Percentiles rank a stretch among this genome's conserved stretches.
Evolutionary conservation across 1,140 invertebrate genomes (phyloP).

Genomic region (Brachionus rotundiformis): DNA sequence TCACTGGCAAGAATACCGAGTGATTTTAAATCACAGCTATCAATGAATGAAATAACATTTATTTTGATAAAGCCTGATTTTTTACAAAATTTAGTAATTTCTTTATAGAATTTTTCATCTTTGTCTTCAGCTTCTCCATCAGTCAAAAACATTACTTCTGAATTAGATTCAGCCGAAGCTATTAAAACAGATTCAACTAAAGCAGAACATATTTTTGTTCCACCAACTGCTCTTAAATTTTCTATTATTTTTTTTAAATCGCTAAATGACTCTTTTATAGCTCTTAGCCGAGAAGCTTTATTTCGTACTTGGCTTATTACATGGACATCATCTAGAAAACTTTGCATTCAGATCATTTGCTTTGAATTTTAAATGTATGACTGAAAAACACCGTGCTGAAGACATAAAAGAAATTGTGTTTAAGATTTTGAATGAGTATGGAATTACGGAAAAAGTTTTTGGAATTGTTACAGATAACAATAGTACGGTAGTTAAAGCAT

Average conservation of each 20-base stretch:
- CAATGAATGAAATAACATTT: neutral
- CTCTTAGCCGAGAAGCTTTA: neutral
- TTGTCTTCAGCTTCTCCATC: neutral
- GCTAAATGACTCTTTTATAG: neutral
- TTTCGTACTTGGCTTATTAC: neutral
- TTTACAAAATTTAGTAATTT: neutral
- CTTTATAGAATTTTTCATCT: neutral
- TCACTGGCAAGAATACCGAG: neutral
- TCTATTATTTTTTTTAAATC: neutral
- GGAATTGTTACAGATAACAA: neutral
- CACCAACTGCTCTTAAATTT: neutral
- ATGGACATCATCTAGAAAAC: neutral
- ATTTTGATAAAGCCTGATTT: neutral
- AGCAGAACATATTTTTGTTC: neutral
- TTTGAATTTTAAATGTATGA: neutral
- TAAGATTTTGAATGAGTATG: neutral
- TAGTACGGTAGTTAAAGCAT: neutral
- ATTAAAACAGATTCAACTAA: neutral
- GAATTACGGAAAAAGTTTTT: neutral
- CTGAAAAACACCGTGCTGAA: neutral
- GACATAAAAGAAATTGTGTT: neutral
- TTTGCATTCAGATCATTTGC: no score
- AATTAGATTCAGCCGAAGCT: neutral
- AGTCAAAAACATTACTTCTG: neutral
- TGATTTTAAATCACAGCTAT: neutral